Base-by-base conservation (phyloP, 2,888 invertebrate species). In the Nomada ruficornis region DNA sequence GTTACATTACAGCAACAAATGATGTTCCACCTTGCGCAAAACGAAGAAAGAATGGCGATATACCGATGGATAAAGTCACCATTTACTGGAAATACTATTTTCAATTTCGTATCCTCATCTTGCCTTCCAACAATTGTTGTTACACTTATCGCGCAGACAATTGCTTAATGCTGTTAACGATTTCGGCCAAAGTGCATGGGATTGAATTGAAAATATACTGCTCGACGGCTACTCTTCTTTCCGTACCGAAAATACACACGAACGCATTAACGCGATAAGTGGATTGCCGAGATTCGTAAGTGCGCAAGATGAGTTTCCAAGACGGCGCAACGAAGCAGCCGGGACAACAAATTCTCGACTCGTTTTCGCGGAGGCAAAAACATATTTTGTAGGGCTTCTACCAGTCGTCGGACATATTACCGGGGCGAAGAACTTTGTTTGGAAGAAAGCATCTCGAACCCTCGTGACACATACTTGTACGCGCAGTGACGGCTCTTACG, bases 401-500 rank as follows among this genome's bases (percentile, higher is more conserved):
- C 47, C 42, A 26, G 52, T 59, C 36, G n/a, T 18, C 4, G 15
- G 15, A 44, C n/a, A 20, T 44, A 59, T 68, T 72, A 54, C 42
- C 36, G 75, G 52, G 29, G 59, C 80, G 64, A 42, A 26, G 77
- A 47, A 76, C 68, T 63, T 80, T 54, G 69, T 55, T 18, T 20
- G 74, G n/a, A 47, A 36, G 63, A 65, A 69, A 71, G 64, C 55
- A 42, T 36, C 36, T 26, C 75, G 78, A 84, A 71, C 82, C 84
- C 78, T 68, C 73, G 84, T 70, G 82, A 78, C 74, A 52, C 70
- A 71, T 69, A 71, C 74, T 73, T 60, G 73, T 57, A 59, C 69
- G 26, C 64, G 72, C 80, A 59, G 75, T 77, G 82, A 84, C 64
- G 82, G 78, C 82, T 75, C 85, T 88, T 80, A 84, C 81, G 81